Evolutionary conservation across 2,888 invertebrate genomes (phyloP), one percentile per base, ranked within the genome.

Genomic region (Microctonus aethiopoides): DNA sequence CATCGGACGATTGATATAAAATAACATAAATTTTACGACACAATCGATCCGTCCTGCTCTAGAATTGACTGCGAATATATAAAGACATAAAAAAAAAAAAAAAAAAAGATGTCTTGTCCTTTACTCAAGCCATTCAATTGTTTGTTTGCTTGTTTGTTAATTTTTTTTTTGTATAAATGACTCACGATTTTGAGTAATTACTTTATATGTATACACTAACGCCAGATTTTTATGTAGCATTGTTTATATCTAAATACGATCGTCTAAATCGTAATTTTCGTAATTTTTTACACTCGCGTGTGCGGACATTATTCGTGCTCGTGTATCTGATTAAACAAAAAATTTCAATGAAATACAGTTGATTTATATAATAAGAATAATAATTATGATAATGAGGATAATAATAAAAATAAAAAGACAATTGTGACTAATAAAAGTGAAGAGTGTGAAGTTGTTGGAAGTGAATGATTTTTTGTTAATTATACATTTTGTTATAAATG

Each of bases 41-140:
- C 54, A 29, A 64, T 64, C 64, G 24, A 52, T 64, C 64, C 64
- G 64, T 64, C 64, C 64, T 54, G 6, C 34, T 64, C 7, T 46
- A n/a, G 6, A 46, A 20, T 46, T 46, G 16, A 46, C 3, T n/a
- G 46, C 7, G 46, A n/a, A 4, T 16, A 46, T 9, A 1, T 7
- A 46, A 46, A 16, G 46, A 9, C 46, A 46, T 46, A 16, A 1
- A 26, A 54, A 5, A 4, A n/a, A 16, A 1, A 26, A 54, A 5
- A 4, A n/a, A n/a, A n/a, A n/a, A n/a, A n/a, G n/a, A 36, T 59
- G 32, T 59, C 20, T 36, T 59, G 46, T 59, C 34, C 20, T 10
- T 34, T 32, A 34, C 34, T 11, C 24, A 61, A 61, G 39, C 24
- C 26, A 39, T 20, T 11, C 24, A 24, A 24, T 61, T 61, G n/a